These are phyloP conservation scores for Linnaemya tessellans DNA, from an alignment of 2,888 invertebrate species.

Conservation along the genomic window DNA sequence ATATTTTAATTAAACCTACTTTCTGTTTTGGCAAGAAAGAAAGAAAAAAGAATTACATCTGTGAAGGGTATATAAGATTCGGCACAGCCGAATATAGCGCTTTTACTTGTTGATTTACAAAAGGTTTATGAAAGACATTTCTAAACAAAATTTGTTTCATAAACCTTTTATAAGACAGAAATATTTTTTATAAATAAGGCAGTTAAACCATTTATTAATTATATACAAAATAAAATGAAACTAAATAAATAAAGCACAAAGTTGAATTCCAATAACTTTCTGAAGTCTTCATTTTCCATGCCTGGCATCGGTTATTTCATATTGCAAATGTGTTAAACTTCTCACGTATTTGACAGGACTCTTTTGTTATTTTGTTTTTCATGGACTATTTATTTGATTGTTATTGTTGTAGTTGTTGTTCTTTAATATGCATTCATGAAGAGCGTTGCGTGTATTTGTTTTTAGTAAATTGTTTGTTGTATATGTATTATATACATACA, in stretches of 20 bases:
- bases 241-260: neutral
- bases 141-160: too few relatives aligned
- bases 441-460: slow-evolving; percentile 49
- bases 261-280: neutral
- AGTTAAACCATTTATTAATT: too few relatives aligned
- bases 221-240: neutral
- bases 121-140: too few relatives aligned
- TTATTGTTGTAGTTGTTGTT: slow-evolving; percentile 56
- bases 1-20: too few relatives aligned
- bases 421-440: slow-evolving; percentile 60
- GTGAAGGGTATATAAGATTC: too few relatives aligned
- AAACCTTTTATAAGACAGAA: too few relatives aligned
- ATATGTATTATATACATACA: neutral
- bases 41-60: too few relatives aligned
- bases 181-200: too few relatives aligned
- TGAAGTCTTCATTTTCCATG: neutral
- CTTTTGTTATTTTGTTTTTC: slow-evolving; percentile 57
- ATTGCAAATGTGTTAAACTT: slow-evolving; percentile 79
- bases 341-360: slow-evolving; percentile 77
- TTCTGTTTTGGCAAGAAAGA: too few relatives aligned
- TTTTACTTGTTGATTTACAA: too few relatives aligned
- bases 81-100: too few relatives aligned
- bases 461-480: slow-evolving; percentile 52
- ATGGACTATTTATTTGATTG: slow-evolving; percentile 58
- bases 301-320: slow-evolving; percentile 23